These are phyloP conservation scores for Helicolenus hilgendorfi DNA, from an alignment of 2,797 vertebrate genomes.

Conservation along the genomic window DNA sequence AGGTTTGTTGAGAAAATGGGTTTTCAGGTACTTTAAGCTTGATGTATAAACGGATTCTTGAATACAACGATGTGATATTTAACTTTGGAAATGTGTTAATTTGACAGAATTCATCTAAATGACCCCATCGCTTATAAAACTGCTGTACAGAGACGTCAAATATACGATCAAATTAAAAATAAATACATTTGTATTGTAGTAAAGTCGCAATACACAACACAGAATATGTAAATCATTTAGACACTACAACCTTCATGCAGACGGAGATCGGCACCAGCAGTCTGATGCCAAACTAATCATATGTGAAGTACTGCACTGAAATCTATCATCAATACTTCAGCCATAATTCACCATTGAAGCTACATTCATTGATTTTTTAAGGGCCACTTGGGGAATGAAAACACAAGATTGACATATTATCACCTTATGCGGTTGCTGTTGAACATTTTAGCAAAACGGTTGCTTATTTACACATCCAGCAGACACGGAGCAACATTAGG, in stretches of 20 bases:
- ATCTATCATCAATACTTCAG: background rate
- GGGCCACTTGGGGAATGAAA: background rate
- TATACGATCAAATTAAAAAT: too few species aligned
- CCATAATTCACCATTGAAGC: background rate
- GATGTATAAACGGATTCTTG: background rate
- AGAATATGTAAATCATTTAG: background rate
- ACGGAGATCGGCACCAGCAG: background rate
- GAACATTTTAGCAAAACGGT: background rate
- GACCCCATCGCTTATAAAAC: background rate
- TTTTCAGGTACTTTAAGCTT: background rate
- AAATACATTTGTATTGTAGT: background rate
- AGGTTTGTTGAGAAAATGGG: background rate
- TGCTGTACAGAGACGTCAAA: background rate
- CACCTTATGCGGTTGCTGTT: background rate
- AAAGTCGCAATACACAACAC: too few species aligned
- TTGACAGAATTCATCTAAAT: background rate
- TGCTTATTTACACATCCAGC: background rate
- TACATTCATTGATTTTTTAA: constrained; percentile 6
- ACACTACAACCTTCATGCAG: background rate
- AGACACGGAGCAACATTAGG: background rate
- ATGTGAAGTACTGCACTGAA: constrained; percentile 12
- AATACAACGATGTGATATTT: background rate
- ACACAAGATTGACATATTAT: background rate
- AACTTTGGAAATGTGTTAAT: background rate
- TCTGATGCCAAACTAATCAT: background rate